Conservation (phyloP, 2,113 vertebrate species). For the Genyomyrus donnyi region DNA sequence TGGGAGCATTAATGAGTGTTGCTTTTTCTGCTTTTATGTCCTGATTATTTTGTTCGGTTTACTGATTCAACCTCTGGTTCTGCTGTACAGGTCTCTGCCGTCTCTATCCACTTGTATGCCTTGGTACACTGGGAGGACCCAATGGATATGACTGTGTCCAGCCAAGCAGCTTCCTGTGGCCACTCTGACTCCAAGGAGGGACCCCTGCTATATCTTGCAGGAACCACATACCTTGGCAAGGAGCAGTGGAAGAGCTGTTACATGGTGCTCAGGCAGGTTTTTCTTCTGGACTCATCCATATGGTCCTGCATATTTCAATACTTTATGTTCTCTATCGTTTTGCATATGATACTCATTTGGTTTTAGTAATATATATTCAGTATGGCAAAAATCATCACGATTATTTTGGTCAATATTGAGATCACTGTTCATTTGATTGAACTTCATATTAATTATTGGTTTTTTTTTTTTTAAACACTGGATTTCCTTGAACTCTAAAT, state of each 20-base stretch:
- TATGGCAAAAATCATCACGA: not conserved
- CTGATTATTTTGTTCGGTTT: not conserved
- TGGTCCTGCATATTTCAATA: not conserved
- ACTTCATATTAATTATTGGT: too few relatives aligned
- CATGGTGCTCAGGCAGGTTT: conserved; percentile 79
- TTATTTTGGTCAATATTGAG: not conserved
- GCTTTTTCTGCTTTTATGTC: not conserved
- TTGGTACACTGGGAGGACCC: conserved; percentile 96
- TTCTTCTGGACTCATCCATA: not conserved
- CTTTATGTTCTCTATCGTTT: not conserved
- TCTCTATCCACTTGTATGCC: conserved; percentile 78
- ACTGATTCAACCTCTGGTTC: not conserved
- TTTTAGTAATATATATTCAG: not conserved
- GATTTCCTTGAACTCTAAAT: not conserved
- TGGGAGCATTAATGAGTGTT: not conserved
- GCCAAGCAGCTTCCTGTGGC: conserved; percentile 38
- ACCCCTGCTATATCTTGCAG: conserved; percentile 73
- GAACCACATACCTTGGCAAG: conserved; percentile 86
- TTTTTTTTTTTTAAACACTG: not conserved
- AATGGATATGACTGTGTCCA: conserved; percentile 64
- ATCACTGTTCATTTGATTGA: not conserved
- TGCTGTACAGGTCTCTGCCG: conserved; percentile 62
- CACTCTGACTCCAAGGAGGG: conserved; percentile 70
- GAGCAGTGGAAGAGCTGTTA: conserved; percentile 92
- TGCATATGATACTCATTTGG: not conserved